phyloP scores from a whole-genome alignment of 2,888 invertebrate species.

The Steinernema scapterisci region DNA sequence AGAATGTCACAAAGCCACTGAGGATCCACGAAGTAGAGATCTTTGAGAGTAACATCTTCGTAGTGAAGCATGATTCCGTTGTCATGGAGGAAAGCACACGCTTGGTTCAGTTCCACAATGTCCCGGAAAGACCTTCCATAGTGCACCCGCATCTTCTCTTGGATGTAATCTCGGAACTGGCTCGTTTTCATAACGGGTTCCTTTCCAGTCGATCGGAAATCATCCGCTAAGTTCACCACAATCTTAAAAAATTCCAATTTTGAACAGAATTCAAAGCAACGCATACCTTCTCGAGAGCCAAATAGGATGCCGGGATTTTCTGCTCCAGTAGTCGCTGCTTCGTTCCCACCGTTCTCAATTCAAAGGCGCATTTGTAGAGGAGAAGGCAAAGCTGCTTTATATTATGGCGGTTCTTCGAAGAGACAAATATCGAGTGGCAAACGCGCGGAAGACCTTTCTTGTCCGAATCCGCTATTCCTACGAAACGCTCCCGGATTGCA shows the following conservation, averaged over 20 bases:
- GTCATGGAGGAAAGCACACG: slow-evolving; percentile 94
- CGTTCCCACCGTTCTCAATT: slow-evolving; percentile 80
- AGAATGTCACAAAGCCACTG: slow-evolving; percentile 98
- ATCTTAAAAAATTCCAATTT: slow-evolving; percentile 38
- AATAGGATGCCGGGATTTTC: slow-evolving; percentile 91
- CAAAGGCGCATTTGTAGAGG: slow-evolving; percentile 85
- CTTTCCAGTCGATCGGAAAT: slow-evolving; percentile 73
- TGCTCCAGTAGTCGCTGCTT: slow-evolving; percentile 89
- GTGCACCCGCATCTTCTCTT: slow-evolving; percentile 50
- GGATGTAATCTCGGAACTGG: slow-evolving; percentile 73
- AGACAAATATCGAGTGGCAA: slow-evolving; percentile 88
- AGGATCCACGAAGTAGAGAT: slow-evolving; percentile 92
- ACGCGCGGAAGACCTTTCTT: slow-evolving; percentile 83
- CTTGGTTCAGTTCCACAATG: slow-evolving; percentile 84
- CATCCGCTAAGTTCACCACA: slow-evolving; percentile 73
- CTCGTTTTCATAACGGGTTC: slow-evolving; percentile 86
- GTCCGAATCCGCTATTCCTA: slow-evolving; percentile 91
- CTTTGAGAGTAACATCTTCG: slow-evolving; percentile 83
- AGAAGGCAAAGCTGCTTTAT: slow-evolving; percentile 82
- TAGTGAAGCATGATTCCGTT: slow-evolving; percentile 74
- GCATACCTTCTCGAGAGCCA: slow-evolving; percentile 86
- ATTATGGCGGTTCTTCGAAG: slow-evolving; percentile 85
- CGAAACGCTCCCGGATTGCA: slow-evolving; percentile 73
- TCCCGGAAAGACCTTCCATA: slow-evolving; percentile 74
- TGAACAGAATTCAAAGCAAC: background rate